Evolutionary conservation across 2,797 vertebrate genomes (phyloP).

Genomic region (Arctocebus calabarensis): DNA sequence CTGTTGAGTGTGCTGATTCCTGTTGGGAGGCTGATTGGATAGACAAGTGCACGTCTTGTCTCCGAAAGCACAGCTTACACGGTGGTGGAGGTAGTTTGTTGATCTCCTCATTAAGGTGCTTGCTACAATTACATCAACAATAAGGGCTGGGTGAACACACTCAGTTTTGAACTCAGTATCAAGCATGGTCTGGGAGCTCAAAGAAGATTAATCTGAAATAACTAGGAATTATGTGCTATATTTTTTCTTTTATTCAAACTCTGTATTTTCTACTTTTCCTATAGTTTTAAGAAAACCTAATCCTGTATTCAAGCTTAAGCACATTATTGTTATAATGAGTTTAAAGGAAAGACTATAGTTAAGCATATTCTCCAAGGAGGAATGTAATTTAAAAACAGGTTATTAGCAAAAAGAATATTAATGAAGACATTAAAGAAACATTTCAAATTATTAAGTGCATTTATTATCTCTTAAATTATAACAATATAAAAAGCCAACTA

Average conservation of each 20-base stretch:
- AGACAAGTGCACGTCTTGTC: neutral
- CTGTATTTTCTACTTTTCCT: neutral
- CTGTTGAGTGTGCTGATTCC: neutral
- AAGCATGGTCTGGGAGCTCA: neutral
- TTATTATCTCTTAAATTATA: conserved; percentile 46
- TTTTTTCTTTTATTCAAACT: neutral
- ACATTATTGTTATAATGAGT: conserved; percentile 14
- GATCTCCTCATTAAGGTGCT: neutral
- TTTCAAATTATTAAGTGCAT: conserved; percentile 62
- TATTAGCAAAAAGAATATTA: conserved; percentile 42
- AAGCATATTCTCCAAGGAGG: conserved; percentile 22
- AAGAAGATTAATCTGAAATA: neutral
- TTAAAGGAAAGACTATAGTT: conserved; percentile 59
- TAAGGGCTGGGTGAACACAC: neutral
- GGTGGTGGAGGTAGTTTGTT: neutral
- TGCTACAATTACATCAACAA: neutral
- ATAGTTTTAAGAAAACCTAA: neutral
- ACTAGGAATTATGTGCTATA: neutral
- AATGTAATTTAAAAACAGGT: conserved; percentile 66
- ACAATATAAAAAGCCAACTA: neutral
- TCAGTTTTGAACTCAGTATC: neutral
- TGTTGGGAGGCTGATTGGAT: neutral
- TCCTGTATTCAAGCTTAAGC: neutral
- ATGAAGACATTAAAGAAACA: conserved; percentile 38
- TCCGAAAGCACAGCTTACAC: neutral